Evolutionary conservation across 2,888 invertebrate genomes (phyloP), one percentile per base, ranked within the genome.

Genomic region (Parnassius orleans): DNA sequence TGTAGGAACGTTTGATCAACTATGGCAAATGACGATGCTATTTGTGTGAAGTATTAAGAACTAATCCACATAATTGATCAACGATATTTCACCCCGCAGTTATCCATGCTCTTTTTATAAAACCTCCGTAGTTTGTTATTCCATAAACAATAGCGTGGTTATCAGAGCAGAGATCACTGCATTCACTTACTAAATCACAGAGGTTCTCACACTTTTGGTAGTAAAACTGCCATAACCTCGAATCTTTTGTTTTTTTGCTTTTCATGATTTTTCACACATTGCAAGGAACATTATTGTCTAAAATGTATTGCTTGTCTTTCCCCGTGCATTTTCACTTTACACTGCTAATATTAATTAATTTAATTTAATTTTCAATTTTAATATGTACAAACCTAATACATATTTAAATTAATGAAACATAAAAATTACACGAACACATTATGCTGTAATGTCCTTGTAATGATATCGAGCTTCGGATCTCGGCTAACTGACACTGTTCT

Each of bases 201-300:
- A 70, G 67, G 67, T 73, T 73, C 77, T 73, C 75, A 71, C 73
- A 75, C 74, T 75, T 79, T 76, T 63, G 60, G 57, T 10, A 60
- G 57, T 58, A 65, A 74, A 78, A 76, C 73, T 78, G 78, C 71
- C 70, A 63, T 72, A 72, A 72, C 19, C 66, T 71, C 68, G 58
- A 59, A 75, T 78, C 68, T 75, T 66, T 77, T 76, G 73, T 73
- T 74, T 80, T 72, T 80, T 79, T 76, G 87, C 86, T 86, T 88
- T 77, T 77, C 80, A 83, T 81, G 76, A 80, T 75, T 73, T 71
- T 65, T 80, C 76, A 83, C 78, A 78, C 83, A 84, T 87, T 88
- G 83, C 88, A 89, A 88, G 89, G 89, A 88, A 79, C 81, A 87
- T 87, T 87, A 86, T 85, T 87, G 33, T 1, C 7, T 33, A 33